A percentile compares a stretch with the other conserved stretches of the same genome.
Conservation (phyloP, 2,113 vertebrate species). For the Stegastes partitus region DNA sequence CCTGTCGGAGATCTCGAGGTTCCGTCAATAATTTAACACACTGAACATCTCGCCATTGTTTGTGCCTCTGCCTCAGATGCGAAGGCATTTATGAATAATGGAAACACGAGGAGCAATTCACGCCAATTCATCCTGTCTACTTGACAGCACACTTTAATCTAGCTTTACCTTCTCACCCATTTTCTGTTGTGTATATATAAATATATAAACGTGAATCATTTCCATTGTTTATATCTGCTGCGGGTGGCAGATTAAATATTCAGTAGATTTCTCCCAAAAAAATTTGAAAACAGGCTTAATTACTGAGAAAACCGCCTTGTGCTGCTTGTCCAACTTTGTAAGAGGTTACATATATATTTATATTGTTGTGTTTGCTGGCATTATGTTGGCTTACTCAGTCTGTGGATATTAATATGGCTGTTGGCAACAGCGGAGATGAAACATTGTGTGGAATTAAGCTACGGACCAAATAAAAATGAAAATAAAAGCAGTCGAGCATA, state of each 20-base stretch:
- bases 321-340: neutral
- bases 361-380: too few relatives aligned
- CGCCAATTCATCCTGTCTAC: constrained; percentile 35
- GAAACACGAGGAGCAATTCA: constrained; percentile 33
- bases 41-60: constrained; percentile 46
- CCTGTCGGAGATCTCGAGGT: constrained; percentile 36
- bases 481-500: neutral
- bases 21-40: constrained; percentile 64
- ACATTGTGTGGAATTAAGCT: constrained; percentile 1
- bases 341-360: neutral
- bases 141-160: constrained; percentile 46
- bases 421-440: neutral
- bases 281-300: constrained; percentile 3
- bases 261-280: neutral
- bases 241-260: constrained; percentile 16
- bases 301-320: neutral
- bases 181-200: constrained; percentile 14
- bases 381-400: neutral
- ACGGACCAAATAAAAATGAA: fast-evolving
- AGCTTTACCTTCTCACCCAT: constrained; percentile 18
- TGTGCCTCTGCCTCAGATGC: constrained; percentile 36
- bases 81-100: constrained; percentile 65
- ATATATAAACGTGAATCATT: constrained; percentile 33
- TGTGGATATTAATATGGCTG: neutral
- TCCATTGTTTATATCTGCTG: neutral